phyloP scores from a whole-genome alignment of 2,113 vertebrate species.

The Dissostichus mawsoni region DNA sequence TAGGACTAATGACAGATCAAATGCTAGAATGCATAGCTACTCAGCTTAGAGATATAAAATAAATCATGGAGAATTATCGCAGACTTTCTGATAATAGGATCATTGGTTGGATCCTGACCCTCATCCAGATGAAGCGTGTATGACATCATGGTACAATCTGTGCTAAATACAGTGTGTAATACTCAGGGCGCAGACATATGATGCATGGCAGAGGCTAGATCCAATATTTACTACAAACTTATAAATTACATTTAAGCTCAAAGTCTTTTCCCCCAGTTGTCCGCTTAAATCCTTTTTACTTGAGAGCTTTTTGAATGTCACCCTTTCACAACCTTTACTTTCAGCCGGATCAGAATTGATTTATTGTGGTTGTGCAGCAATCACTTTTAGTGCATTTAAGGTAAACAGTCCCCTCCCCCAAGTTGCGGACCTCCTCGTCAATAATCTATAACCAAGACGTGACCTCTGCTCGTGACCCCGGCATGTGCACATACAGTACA shows the following conservation, averaged over 20 bases:
- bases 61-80: not conserved
- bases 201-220: not conserved
- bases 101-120: not conserved
- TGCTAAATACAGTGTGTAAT: not conserved
- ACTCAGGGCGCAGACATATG: not conserved
- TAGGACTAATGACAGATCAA: conserved; percentile 19
- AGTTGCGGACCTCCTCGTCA: conserved; percentile 24
- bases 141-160: not conserved
- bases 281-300: not conserved
- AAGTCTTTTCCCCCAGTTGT: not conserved
- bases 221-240: not conserved
- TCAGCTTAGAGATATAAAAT: not conserved
- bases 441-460: conserved; percentile 40
- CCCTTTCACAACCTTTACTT: not conserved
- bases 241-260: not conserved
- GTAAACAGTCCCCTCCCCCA: conserved; percentile 11
- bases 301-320: no score
- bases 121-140: not conserved
- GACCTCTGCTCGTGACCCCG: conserved; percentile 26
- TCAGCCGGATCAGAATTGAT: not conserved
- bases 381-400: not conserved
- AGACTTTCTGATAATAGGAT: not conserved
- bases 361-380: not conserved
- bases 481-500: not conserved
- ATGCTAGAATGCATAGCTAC: not conserved